Evolutionary conservation across 2,888 invertebrate genomes (phyloP), one percentile per base, ranked within the genome.

Genomic region (Mechanitis messenoides): DNA sequence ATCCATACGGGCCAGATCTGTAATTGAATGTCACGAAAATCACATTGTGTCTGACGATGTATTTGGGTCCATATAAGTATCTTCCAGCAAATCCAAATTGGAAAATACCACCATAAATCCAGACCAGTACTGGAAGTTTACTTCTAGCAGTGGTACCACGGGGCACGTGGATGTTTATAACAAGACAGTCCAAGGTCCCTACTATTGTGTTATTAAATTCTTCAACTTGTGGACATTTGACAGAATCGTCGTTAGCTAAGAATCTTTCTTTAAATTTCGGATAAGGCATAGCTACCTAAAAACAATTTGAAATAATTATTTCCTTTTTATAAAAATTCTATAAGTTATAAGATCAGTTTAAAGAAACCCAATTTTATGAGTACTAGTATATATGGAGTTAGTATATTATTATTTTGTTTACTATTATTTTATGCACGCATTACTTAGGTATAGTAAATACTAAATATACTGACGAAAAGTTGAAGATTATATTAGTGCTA

Each of bases 111-210:
- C 86, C 83, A 33, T 81, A 71, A 60, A 85, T 81, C 81, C 82
- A 85, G 2, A 86, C 81, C 3, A 84, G 70, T 5, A 86, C 75
- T 35, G 86, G 80, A 0, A 79, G 62, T 6, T 53, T 65, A 31
- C 74, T 65, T 6, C 58, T 65, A 2, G 68, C 57, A 2, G 61
- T 70, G 6, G 71, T 69, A 2, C 55, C 64, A 2, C 73, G 68
- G 1, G 92, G 92, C 2, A 92, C 90, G 71, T 91, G 93, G 0
- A 93, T 88, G 73, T 92, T 93, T 4, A 93, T 69, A 62, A 90
- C 91, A 0, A 93, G 82, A 66, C 93, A 93, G 69, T 91, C 90
- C 50, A 50, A 50, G 4, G 68, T 55, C 9, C 77, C 77, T 0
- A 69, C 63, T 31, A 72, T 58, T 1, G 69, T 69, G 5, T 67